These are phyloP conservation scores for Eupristina koningsbergeri DNA, from an alignment of 1,140 invertebrate species.

Conservation along the genomic window DNA sequence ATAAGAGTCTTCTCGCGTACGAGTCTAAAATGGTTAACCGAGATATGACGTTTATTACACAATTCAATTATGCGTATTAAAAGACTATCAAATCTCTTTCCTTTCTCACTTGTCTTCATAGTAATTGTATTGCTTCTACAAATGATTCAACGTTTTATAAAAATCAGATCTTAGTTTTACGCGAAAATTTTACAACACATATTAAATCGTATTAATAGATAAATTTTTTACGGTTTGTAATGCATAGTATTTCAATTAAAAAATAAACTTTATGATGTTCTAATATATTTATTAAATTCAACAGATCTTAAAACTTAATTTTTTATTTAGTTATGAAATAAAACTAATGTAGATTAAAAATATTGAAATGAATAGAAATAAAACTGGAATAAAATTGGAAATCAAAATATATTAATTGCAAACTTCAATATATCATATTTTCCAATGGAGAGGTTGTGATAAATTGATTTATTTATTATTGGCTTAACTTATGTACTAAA, in stretches of 20 bases:
- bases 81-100: neutral
- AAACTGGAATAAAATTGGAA: no score
- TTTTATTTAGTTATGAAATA: neutral
- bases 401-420: neutral
- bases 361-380: no score
- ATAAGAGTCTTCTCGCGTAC: constrained; percentile 23
- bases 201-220: neutral
- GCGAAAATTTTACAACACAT: neutral
- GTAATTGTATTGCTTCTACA: neutral
- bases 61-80: constrained; percentile 8
- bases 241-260: neutral
- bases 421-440: neutral
- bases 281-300: neutral
- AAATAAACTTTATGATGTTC: neutral
- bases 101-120: neutral
- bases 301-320: neutral
- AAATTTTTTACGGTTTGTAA: neutral
- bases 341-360: neutral
- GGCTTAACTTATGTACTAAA: no score
- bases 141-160: neutral
- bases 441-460: neutral
- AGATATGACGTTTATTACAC: constrained; percentile 20
- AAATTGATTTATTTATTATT: neutral
- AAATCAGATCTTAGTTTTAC: neutral
- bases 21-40: neutral